phyloP scores from a whole-genome alignment of 2,113 vertebrate species.

The Paradoxurus hermaphroditus region DNA sequence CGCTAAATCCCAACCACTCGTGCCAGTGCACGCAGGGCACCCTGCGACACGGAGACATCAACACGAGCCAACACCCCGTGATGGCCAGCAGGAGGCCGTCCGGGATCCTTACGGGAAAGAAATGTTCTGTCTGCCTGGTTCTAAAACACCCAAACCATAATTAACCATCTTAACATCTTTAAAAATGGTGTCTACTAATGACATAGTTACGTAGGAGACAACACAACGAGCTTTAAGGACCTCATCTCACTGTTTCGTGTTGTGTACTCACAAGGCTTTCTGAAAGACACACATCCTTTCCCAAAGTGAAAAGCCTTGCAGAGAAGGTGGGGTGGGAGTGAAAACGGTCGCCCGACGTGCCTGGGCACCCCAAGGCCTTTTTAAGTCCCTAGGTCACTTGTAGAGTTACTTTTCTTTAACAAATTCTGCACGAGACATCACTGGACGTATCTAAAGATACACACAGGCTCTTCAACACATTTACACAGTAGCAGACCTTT shows the following conservation, averaged over 20 bases:
- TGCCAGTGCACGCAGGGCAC: too few species aligned
- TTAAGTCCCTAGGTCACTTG: not conserved
- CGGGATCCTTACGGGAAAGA: accelerated
- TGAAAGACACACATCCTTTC: not conserved
- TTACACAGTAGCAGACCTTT: not conserved
- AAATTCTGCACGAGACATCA: not conserved
- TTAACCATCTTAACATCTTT: not conserved
- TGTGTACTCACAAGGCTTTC: not conserved
- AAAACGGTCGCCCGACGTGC: accelerated
- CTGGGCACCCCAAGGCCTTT: not conserved
- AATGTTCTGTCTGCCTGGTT: not conserved
- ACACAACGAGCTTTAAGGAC: too few species aligned
- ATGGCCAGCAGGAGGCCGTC: too few species aligned
- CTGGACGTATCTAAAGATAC: not conserved
- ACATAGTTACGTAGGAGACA: too few species aligned
- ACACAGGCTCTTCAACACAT: not conserved
- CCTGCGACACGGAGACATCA: accelerated
- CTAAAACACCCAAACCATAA: too few species aligned
- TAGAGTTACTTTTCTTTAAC: not conserved
- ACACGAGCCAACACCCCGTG: accelerated
- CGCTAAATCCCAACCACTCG: not conserved
- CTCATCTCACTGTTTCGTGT: not conserved
- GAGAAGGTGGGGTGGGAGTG: accelerated
- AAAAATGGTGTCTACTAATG: not conserved
- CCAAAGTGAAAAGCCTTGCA: not conserved